Evolutionary conservation across 2,888 invertebrate species (phyloP).

Genomic region (Hanleya hanleyi): DNA sequence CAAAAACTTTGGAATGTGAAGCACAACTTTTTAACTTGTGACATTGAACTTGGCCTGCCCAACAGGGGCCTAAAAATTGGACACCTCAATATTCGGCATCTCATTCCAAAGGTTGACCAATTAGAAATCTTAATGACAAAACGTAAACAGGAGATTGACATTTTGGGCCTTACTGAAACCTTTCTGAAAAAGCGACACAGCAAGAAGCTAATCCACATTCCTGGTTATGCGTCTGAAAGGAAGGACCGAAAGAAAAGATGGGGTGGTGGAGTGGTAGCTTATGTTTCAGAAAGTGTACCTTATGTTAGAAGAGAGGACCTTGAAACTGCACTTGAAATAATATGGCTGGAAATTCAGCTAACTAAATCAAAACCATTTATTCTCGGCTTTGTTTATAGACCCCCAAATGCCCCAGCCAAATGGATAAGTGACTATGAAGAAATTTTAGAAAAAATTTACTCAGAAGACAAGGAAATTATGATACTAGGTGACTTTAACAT

Average conservation of each 20-base stretch:
- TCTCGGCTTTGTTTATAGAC: conserved; percentile 10
- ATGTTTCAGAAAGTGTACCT: neutral
- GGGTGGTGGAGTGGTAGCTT: neutral
- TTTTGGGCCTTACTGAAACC: neutral
- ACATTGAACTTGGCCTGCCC: no score
- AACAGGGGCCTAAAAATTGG: no score
- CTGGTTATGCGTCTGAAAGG: neutral
- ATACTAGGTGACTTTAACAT: conserved; percentile 1
- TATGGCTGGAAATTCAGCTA: neutral
- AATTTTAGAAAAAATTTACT: neutral
- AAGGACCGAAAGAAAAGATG: neutral
- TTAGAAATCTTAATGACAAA: no score
- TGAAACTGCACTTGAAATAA: neutral
- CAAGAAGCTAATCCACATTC: neutral
- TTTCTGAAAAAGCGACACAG: neutral
- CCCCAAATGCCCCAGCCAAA: neutral
- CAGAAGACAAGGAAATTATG: neutral
- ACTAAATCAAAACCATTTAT: neutral
- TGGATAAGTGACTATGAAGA: neutral
- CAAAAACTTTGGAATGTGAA: no score
- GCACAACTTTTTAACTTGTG: no score
- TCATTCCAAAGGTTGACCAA: no score
- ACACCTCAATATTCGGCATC: no score
- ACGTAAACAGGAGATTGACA: neutral
- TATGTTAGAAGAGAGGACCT: neutral